Conservation (phyloP, 2,888 invertebrate genomes). For the Tetragonula carbonaria region DNA sequence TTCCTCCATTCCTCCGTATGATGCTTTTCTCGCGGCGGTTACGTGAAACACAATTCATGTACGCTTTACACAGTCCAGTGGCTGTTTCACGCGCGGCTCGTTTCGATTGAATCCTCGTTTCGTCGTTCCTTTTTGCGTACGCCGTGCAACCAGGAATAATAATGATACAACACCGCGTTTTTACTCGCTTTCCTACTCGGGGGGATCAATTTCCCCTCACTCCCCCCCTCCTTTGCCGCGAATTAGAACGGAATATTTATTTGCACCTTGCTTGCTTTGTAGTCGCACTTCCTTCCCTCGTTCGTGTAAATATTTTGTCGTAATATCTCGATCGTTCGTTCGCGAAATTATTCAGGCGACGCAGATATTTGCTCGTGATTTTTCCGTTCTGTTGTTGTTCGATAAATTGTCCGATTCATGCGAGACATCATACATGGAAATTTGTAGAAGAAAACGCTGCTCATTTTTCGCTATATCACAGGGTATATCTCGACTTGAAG, state of each 20-base stretch:
- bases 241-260: background rate
- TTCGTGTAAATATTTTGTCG: background rate
- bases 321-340: too few species aligned
- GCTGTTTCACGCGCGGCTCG: conserved; percentile 48
- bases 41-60: conserved; percentile 35
- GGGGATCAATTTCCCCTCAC: background rate
- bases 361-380: too few species aligned
- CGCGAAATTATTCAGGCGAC: background rate
- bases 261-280: background rate
- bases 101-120: conserved; percentile 32
- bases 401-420: background rate
- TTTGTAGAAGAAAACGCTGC: background rate
- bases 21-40: conserved; percentile 13
- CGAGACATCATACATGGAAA: background rate
- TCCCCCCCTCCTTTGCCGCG: background rate
- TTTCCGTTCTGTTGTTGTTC: background rate
- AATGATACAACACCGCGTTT: conserved; percentile 12
- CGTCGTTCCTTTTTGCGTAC: conserved; percentile 28
- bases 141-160: conserved; percentile 24
- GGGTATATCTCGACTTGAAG: too few species aligned
- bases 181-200: background rate
- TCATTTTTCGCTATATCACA: too few species aligned
- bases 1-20: conserved; percentile 4
- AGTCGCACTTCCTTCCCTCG: background rate
- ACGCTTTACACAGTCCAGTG: conserved; percentile 42